Evolutionary conservation across 2,888 invertebrate species (phyloP).

Genomic region (Thecocarcelia acutangulata): DNA sequence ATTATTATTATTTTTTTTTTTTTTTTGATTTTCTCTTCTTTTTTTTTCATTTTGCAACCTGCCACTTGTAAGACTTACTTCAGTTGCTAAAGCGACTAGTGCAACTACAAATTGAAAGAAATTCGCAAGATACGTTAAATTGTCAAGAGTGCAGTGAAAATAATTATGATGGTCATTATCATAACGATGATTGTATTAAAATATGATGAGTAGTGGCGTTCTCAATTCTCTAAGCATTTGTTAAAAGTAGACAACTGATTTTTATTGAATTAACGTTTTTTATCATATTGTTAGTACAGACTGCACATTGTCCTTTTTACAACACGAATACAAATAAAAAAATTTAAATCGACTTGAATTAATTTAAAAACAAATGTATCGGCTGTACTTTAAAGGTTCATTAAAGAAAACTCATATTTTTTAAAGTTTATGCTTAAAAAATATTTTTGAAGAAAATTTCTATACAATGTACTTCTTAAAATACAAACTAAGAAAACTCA

Average conservation of each 20-base stretch:
- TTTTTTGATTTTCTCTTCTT: too few relatives aligned
- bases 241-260: slow-evolving; percentile 31
- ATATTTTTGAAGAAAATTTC: too few relatives aligned
- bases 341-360: too few relatives aligned
- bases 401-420: not conserved
- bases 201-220: slow-evolving; percentile 52
- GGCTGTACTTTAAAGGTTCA: too few relatives aligned
- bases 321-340: not conserved
- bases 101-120: slow-evolving; percentile 59
- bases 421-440: too few relatives aligned
- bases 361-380: too few relatives aligned
- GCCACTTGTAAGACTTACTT: too few relatives aligned
- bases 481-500: too few relatives aligned
- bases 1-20: too few relatives aligned
- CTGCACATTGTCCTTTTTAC: not conserved
- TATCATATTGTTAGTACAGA: slow-evolving; percentile 8
- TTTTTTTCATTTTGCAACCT: too few relatives aligned
- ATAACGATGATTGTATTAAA: slow-evolving; percentile 60
- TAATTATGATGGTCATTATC: slow-evolving; percentile 60
- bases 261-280: slow-evolving; percentile 49
- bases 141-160: slow-evolving; percentile 61
- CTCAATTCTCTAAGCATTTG: slow-evolving; percentile 26
- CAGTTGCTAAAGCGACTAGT: slow-evolving; percentile 20
- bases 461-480: too few relatives aligned
- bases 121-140: slow-evolving; percentile 61